phyloP scores from a whole-genome alignment of 2,113 vertebrate genomes.

The Hydrolagus affinis region DNA sequence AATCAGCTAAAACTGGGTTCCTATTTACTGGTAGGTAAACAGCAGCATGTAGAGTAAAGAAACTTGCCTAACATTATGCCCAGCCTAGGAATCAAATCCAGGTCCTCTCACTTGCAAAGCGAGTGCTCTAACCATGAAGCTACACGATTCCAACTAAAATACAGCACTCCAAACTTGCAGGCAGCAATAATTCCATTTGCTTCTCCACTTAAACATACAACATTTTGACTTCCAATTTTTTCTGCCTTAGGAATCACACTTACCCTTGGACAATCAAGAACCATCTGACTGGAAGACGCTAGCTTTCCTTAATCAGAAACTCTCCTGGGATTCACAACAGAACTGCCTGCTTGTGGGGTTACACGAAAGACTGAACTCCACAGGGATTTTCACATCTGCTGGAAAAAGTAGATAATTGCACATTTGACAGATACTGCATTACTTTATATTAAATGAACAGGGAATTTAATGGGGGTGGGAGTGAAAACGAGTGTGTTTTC shows the following conservation, averaged over 20 bases:
- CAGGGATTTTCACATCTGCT: neutral
- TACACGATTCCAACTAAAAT: too few species aligned
- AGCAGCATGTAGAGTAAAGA: too few species aligned
- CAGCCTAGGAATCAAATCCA: too few species aligned
- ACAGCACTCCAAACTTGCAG: too few species aligned
- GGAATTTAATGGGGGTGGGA: neutral
- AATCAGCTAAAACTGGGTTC: too few species aligned
- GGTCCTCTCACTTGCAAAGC: too few species aligned
- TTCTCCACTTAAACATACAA: neutral
- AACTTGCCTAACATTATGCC: too few species aligned
- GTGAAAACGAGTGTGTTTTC: neutral
- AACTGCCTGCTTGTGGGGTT: neutral
- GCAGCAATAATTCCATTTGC: neutral
- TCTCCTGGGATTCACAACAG: neutral
- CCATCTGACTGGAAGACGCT: slow-evolving; percentile 27
- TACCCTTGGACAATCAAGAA: slow-evolving; percentile 32
- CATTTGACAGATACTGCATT: neutral
- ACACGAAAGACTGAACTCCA: neutral
- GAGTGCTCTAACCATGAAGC: too few species aligned
- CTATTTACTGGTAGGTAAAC: too few species aligned
- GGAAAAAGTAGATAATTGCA: neutral
- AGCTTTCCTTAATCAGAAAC: neutral
- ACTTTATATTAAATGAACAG: too few species aligned
- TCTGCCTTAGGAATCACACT: slow-evolving; percentile 19
- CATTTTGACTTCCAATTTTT: neutral